phyloP scores from a whole-genome alignment of 2,888 invertebrate genomes.

The Halictus ligatus region DNA sequence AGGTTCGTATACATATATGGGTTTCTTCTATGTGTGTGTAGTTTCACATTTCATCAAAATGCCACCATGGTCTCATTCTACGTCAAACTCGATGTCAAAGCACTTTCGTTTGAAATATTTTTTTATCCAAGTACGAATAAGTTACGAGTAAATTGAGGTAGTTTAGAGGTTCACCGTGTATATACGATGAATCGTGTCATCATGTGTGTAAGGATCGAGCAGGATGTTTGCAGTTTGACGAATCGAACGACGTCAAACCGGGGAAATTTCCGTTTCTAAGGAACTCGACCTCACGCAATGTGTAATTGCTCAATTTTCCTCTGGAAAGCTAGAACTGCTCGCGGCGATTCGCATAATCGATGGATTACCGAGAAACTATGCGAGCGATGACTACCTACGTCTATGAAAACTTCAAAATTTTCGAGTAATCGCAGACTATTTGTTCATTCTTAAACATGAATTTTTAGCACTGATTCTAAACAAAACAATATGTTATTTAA shows the following conservation, averaged over 20 bases:
- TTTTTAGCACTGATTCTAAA: neutral
- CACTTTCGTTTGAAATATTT: neutral
- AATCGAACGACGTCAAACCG: conserved; percentile 37
- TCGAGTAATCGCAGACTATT: neutral
- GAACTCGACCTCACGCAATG: conserved; percentile 71
- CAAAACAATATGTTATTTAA: neutral
- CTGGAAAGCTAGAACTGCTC: conserved; percentile 51
- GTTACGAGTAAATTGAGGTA: neutral
- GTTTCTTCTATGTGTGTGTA: too few species aligned
- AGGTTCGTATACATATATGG: too few species aligned
- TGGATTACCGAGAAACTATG: neutral
- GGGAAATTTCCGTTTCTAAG: conserved; percentile 61
- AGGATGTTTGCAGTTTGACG: conserved; percentile 54
- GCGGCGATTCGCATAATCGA: conserved; percentile 46
- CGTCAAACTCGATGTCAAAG: too few species aligned
- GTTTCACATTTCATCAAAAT: too few species aligned
- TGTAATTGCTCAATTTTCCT: conserved; percentile 78
- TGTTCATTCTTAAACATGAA: neutral
- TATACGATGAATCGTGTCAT: neutral
- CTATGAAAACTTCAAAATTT: neutral
- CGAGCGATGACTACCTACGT: neutral
- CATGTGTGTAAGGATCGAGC: neutral
- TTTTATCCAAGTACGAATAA: neutral
- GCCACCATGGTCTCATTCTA: neutral
- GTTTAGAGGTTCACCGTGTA: neutral